phyloP scores from a whole-genome alignment of 2,113 vertebrate species.

The Zeus faber region DNA sequence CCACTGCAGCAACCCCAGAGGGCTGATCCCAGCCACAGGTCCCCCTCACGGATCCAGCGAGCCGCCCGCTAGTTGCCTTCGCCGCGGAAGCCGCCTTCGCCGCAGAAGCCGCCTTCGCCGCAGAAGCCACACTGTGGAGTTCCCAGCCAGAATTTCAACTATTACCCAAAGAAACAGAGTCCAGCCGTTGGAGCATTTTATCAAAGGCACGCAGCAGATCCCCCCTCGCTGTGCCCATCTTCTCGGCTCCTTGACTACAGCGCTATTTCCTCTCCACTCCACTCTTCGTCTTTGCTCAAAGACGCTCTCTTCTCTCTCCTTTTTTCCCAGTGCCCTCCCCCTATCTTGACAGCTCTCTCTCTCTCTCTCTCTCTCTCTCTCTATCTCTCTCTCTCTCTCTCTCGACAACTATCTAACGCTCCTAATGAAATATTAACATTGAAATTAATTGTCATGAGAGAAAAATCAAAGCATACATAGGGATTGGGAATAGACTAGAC shows the following conservation, averaged over 20 bases:
- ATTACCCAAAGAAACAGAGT: conserved; percentile 70
- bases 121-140: too few relatives aligned
- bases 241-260: conserved; percentile 72
- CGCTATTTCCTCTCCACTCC: conserved; percentile 41
- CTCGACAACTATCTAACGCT: conserved; percentile 16
- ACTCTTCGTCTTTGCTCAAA: conserved; percentile 47
- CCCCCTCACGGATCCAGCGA: conserved; percentile 58
- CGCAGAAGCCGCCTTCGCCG: too few relatives aligned
- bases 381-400: conserved; percentile 23
- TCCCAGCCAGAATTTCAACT: conserved; percentile 78
- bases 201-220: conserved; percentile 76
- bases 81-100: too few relatives aligned
- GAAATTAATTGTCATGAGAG: conserved; percentile 41
- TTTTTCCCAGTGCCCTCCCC: neutral
- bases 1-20: conserved; percentile 72
- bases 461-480: conserved; percentile 40
- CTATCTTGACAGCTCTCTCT: neutral
- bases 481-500: too few relatives aligned
- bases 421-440: conserved; percentile 34
- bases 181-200: conserved; percentile 72
- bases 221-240: conserved; percentile 71
- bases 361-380: conserved; percentile 16
- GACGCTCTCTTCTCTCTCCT: conserved; percentile 5
- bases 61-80: conserved; percentile 15
- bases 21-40: conserved; percentile 78